Percentiles rank a stretch among this genome's conserved stretches.
phyloP scores from a whole-genome alignment of 2,113 vertebrate species.

The Probosciger aterrimus region DNA sequence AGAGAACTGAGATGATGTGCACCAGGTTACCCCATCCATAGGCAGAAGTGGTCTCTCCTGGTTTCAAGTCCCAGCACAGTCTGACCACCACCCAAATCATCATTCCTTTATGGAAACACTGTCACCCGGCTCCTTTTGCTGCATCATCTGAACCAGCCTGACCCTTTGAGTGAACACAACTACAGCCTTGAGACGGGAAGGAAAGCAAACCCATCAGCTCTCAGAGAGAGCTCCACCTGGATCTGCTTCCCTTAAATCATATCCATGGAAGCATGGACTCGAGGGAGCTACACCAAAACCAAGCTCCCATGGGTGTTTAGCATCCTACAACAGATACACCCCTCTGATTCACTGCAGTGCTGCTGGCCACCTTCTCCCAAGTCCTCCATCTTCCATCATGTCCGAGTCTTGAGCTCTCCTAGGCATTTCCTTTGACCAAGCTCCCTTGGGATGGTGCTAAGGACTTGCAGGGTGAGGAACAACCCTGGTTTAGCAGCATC shows the following conservation, averaged over 20 bases:
- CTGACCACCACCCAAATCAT: neutral
- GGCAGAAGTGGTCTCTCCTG: neutral
- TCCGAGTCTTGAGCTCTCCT: neutral
- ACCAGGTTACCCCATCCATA: neutral
- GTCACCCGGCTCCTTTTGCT: neutral
- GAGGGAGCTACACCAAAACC: neutral
- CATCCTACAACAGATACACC: neutral
- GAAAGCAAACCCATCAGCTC: neutral
- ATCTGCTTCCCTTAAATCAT: neutral
- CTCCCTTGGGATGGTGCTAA: neutral
- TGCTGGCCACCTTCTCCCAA: neutral
- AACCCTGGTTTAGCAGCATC: neutral
- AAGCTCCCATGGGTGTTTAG: neutral
- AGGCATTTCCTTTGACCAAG: neutral
- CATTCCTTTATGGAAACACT: fast-evolving
- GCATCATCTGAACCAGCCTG: neutral
- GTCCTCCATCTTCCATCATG: neutral
- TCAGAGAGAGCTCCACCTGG: neutral
- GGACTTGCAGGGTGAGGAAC: neutral
- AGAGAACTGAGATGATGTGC: neutral
- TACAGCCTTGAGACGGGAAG: neutral
- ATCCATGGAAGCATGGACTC: neutral
- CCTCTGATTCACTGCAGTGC: neutral
- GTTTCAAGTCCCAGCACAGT: neutral
- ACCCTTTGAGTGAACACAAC: neutral